Base-by-base conservation (phyloP, 2,113 vertebrate species). In the Poeciliopsis occidentalis region DNA sequence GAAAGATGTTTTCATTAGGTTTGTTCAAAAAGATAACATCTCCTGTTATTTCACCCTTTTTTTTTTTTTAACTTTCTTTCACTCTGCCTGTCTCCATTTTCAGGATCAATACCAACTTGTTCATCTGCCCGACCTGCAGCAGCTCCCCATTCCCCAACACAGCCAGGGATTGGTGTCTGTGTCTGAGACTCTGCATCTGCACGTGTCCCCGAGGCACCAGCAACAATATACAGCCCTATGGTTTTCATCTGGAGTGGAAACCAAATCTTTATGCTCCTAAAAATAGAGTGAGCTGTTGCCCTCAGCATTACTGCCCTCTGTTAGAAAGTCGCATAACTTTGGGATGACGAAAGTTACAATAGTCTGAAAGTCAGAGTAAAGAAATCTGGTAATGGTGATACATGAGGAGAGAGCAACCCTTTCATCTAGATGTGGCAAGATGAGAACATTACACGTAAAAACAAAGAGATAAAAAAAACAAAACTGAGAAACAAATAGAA, bases 101-200 rank as follows among this genome's bases (percentile, higher is more conserved):
- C 83, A 78, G 78, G 83, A 94, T 95, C 93, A 91, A 95, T 95
- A 92, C 54, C 71, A 80, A 70, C 75, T 72, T 61, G 80, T 88
- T 89, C 84, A 82, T 91, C 86, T 80, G 76, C 67, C 86, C 85
- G 87, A 84, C 84, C 69, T 76, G 84, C 90, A 85, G 80, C 73
- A 61, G 76, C 67, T 64, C 67, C 71, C 75, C 66, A 39, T 75
- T 78, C 71, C 72, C 81, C n/a, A 44, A 69, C 64, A 73, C 29
- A 34, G 75, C 72, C 60, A 72, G 66, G 82, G 47, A 57, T 61
- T 73, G 64, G 73, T 73, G 81, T 76, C 22, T 69, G 29, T 76
- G 67, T 73, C 77, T 76, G 77, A 67, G 79, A 22, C 19, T 34
- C 31, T 66, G 24, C 26, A 37, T 66, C 24, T 66, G 64, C n/a